These are phyloP conservation scores for Eremophila alpestris DNA, from an alignment of 2,797 vertebrate species.

Conservation along the genomic window DNA sequence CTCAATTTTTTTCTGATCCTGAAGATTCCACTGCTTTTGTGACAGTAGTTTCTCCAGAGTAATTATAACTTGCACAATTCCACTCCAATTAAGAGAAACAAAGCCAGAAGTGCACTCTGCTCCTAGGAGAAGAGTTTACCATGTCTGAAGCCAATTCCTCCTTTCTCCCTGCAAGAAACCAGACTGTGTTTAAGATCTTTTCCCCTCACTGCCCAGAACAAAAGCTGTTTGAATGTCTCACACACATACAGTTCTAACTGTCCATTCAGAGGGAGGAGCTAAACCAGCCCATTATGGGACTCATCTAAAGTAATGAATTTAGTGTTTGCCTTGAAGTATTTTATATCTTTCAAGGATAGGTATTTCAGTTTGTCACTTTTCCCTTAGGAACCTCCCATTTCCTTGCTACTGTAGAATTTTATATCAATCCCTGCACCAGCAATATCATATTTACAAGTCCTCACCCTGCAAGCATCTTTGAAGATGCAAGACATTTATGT, in stretches of 20 bases:
- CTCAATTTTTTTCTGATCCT: slow-evolving; percentile 35
- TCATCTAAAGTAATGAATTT: neutral
- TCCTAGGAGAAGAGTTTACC: neutral
- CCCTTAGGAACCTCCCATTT: neutral
- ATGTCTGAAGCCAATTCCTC: neutral
- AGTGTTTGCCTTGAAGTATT: neutral
- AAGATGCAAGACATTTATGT: neutral
- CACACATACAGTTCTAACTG: neutral
- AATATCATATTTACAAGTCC: neutral
- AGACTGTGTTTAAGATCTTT: neutral
- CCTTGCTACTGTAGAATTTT: neutral
- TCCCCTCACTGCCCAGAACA: neutral
- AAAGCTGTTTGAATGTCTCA: neutral
- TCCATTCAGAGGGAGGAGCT: neutral
- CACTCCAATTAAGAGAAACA: slow-evolving; percentile 55
- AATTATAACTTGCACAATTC: slow-evolving; percentile 53
- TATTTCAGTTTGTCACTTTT: neutral
- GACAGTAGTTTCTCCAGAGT: slow-evolving; percentile 7
- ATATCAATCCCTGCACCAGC: neutral
- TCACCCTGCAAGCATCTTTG: neutral
- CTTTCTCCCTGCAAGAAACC: neutral
- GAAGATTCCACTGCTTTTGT: slow-evolving; percentile 20
- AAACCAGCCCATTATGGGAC: neutral
- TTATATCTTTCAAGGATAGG: neutral
- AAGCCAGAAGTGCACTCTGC: neutral